Base-by-base conservation (phyloP, 2,888 invertebrate genomes). In the Hydropsyche betteni region DNA sequence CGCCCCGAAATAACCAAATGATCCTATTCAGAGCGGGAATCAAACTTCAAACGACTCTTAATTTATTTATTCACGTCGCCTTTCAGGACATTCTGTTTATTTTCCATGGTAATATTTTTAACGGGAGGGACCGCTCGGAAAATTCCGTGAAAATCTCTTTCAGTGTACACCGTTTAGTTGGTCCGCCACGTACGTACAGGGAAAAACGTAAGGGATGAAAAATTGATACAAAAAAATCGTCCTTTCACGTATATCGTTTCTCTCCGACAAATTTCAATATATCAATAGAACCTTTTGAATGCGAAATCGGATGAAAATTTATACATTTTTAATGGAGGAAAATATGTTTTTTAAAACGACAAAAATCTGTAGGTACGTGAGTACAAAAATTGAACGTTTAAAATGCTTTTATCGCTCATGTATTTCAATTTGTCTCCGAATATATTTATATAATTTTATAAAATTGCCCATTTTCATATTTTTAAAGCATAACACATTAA, bases 21-120 rank as follows among this genome's bases (percentile, higher is more conserved):
- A 79, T 79, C 77, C 79, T 76, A 79, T 79, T 79, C 70, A 77
- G 34, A 8, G 55, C 77, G 72, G 74, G 77, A 77, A 77, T 77
- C 79, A 77, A 77, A 79, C 77, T 77, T 79, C 79, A 79, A 79
- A 79, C 79, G 79, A 75, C 69, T 76, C 79, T 77, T 79, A 79
- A 79, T 77, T 79, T 79, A 79, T 79, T 79, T 79, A 79, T 79
- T 79, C 79, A 74, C 74, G 77, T 79, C 79, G 77, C 78, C 77
- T 77, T 78, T 76, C 58, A 68, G 53, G 70, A 52, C 53, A 52
- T 72, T 69, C 69, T 78, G 77, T 78, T 78, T 78, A 78, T 77
- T 77, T 78, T 78, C 75, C 68, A 52, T 16, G 58, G 58, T 14
- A 58, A 58, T 58, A 58, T 58, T 58, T 58, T 58, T 58, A 58